Evolutionary conservation across 2,888 invertebrate species (phyloP), one percentile per base, ranked within the genome.

Genomic region (Machimus rusticus): DNA sequence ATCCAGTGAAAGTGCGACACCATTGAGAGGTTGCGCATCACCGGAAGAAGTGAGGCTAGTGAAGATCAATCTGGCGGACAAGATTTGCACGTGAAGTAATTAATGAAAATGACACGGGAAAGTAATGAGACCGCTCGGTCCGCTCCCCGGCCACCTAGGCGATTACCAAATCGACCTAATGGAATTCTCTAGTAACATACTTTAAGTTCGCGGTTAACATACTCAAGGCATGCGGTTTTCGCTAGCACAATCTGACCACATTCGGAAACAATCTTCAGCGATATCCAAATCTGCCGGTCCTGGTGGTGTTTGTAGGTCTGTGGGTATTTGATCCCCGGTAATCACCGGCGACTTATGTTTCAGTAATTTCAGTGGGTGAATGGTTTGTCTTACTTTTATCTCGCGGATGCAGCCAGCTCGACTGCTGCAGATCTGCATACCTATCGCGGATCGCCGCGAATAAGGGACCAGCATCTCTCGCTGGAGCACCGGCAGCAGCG

Each of bases 211-310:
- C 46, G 85, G 85, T 74, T 74, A 74, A 85, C 85, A 74, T 74
- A 74, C 74, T 46, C 23, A 28, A 16, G 74, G 43, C 74, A 85
- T 85, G 85, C 57, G 74, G 74, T 85, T 85, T 85, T 39, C 74
- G 74, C 43, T 31, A 31, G 66, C 66, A 43, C 85, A 39, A 82
- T 85, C 66, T 37, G 57, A 85, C 85, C 85, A 46, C 85, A 74
- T 85, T 85, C 85, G 74, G 85, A 74, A 85, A 85, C 85, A 85
- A 85, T 85, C 85, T 85, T 85, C 85, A 85, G 57, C 43, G 74
- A 85, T 85, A 85, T 85, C 74, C 85, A 85, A 85, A 85, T 85
- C 85, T 74, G 28, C 74, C 46, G 39, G 74, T 16, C 16, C 34
- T 23, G 46, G 43, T 85, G 85, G 39, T 74, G 57, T 85, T 85